Evolutionary conservation across 2,113 vertebrate species (phyloP), one percentile per base, ranked within the genome.

Genomic region (Rostratula benghalensis): DNA sequence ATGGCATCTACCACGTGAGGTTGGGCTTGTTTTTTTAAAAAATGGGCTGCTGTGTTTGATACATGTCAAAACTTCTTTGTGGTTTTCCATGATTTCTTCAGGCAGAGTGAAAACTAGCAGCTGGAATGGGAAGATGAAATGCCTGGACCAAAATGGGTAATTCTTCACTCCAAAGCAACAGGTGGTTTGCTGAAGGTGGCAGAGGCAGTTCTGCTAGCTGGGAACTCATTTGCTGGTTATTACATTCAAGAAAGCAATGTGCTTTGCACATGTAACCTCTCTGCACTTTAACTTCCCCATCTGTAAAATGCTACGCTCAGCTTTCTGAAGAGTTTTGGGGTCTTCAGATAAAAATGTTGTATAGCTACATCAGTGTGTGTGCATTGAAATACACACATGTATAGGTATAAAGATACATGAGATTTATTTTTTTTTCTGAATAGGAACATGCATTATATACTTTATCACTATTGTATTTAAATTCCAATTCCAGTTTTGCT

Each of bases 191-290:
- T 79, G 77, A 89, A 94, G 94, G 93, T 89, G 83, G 57, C 80
- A 94, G 83, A 91, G 74, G 83, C 80, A 87, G 80, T 30, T 96
- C 73, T 64, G 69, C 88, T 89, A 61, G 48, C 83, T 95, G 70
- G 87, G 89, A 92, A 69, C 83, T 95, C 69, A 65, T 91, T 89
- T 94, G 39, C 84, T 83, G 27, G 50, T 93, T 91, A 96, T 94
- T 93, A 63, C 54, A 63, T 82, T 81, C n/a, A 65, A 94, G 53
- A 73, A 82, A 89, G 86, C 70, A 94, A 93, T 85, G 89, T 95
- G 94, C 78, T 93, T 87, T 94, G 92, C 95, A 96, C 94, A 54
- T 97, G 94, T 93, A 95, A 92, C 93, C 90, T 69, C 61, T 65
- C 77, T 91, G 86, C 92, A 68, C 94, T 95, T 89, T 50, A 94